Evolutionary conservation across 2,888 invertebrate genomes (phyloP).

Genomic region (Spodoptera littoralis): DNA sequence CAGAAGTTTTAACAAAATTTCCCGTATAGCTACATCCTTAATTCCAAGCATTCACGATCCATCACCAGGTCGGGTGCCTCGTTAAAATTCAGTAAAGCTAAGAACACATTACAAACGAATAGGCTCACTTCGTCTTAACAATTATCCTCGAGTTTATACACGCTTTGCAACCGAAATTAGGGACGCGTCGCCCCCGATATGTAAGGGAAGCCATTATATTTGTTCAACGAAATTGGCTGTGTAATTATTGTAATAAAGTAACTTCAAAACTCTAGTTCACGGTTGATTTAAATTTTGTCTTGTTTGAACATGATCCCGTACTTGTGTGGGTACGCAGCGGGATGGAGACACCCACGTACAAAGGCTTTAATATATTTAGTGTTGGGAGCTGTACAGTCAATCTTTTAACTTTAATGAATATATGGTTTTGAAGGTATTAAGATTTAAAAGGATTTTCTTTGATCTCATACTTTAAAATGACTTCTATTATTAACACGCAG

Average conservation of each 20-base stretch:
- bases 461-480: too few species aligned
- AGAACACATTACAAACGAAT: conserved; percentile 71
- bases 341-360: conserved; percentile 41
- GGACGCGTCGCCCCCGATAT: conserved; percentile 37
- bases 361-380: conserved; percentile 49
- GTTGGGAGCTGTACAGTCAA: conserved; percentile 24
- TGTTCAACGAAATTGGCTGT: conserved; percentile 68
- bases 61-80: conserved; percentile 46
- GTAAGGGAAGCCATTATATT: conserved; percentile 54
- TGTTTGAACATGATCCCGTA: conserved; percentile 51
- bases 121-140: conserved; percentile 67
- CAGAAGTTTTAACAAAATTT: conserved; percentile 65
- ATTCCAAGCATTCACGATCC: conserved; percentile 46
- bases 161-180: conserved; percentile 70
- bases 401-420: conserved; percentile 43
- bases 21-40: conserved; percentile 50
- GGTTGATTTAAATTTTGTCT: conserved; percentile 61
- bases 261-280: conserved; percentile 56
- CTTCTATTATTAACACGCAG: too few species aligned
- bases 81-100: conserved; percentile 74
- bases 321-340: conserved; percentile 51
- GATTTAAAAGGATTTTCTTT: too few species aligned
- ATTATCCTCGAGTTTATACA: conserved; percentile 69
- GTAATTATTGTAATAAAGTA: conserved; percentile 67
- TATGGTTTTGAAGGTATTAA: conserved; percentile 11